phyloP scores from a whole-genome alignment of 2,797 vertebrate species.

The Mus minutoides region DNA sequence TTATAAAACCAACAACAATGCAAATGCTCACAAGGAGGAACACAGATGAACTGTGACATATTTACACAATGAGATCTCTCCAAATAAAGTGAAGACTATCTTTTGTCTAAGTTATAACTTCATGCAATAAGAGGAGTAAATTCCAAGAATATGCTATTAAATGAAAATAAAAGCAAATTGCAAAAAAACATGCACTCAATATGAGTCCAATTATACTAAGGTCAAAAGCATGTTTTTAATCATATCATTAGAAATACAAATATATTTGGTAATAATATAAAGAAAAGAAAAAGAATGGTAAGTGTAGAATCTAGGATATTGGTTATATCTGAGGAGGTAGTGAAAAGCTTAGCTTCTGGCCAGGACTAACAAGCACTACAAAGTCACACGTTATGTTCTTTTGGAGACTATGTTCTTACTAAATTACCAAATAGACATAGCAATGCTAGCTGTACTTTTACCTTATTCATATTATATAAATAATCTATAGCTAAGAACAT shows the following conservation, averaged over 20 bases:
- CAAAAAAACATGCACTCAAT: not conserved
- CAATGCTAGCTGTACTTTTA: not conserved
- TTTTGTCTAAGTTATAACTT: not conserved
- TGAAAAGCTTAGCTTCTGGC: not conserved
- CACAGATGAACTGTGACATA: slow-evolving; percentile 12
- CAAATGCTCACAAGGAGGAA: not conserved
- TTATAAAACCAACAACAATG: slow-evolving; percentile 36
- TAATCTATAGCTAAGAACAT: not conserved
- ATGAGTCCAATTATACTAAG: slow-evolving; percentile 8
- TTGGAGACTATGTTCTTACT: not conserved
- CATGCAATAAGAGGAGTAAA: slow-evolving; percentile 27
- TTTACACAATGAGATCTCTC: not conserved
- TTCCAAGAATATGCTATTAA: slow-evolving; percentile 21
- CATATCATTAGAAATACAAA: slow-evolving; percentile 34
- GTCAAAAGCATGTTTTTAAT: slow-evolving; percentile 1
- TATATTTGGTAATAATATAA: slow-evolving; percentile 12
- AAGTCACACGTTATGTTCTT: not conserved
- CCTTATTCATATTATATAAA: not conserved
- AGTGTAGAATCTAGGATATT: not conserved
- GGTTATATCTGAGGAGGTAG: not conserved
- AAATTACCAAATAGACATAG: slow-evolving; percentile 28
- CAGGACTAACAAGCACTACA: not conserved
- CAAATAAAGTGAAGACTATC: not conserved
- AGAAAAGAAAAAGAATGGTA: slow-evolving; percentile 28
- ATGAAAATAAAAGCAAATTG: slow-evolving; percentile 28